These are phyloP conservation scores for Mormyrus iriodes DNA, from an alignment of 2,113 vertebrate species.

Conservation along the genomic window DNA sequence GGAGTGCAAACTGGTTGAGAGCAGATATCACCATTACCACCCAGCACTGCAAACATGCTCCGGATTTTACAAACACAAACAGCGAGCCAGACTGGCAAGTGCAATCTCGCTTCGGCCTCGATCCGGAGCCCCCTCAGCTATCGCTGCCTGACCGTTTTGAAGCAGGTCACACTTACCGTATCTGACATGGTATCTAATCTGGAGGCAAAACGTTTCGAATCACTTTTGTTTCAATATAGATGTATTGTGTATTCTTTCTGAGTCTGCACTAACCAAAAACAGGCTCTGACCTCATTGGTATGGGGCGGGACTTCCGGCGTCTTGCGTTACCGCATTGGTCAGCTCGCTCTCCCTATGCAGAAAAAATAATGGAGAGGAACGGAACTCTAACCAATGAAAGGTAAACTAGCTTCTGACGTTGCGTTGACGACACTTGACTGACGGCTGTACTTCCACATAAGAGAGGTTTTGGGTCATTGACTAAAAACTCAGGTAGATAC, in stretches of 20 bases:
- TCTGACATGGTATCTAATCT: constrained; percentile 57
- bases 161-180: constrained; percentile 48
- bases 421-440: background rate
- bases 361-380: background rate
- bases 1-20: background rate
- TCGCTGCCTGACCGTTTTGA: background rate
- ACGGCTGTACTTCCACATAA: background rate
- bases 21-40: background rate
- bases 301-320: constrained; percentile 24
- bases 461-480: background rate
- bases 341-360: background rate
- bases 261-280: constrained; percentile 21
- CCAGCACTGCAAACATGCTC: background rate
- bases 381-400: background rate
- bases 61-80: background rate
- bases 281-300: constrained; percentile 27
- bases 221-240: constrained; percentile 11
- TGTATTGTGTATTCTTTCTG: constrained; percentile 13
- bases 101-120: background rate
- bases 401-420: background rate
- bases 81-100: background rate
- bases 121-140: background rate
- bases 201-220: background rate
- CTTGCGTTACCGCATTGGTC: background rate
- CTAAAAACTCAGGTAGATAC: background rate